Conservation (phyloP, 2,113 vertebrate species). For the Boleophthalmus pectinirostris region DNA sequence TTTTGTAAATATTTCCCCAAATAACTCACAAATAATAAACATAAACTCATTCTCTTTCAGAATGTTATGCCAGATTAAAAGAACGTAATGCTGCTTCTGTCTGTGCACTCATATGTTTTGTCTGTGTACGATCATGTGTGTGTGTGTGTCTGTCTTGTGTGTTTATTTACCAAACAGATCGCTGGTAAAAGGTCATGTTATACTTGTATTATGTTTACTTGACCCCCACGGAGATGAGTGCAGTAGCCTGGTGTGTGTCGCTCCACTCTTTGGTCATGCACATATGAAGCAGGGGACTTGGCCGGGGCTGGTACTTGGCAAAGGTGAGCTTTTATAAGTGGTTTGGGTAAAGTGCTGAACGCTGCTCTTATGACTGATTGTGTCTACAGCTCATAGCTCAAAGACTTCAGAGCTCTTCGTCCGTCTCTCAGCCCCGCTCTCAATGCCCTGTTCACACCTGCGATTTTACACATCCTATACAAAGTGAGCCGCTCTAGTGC, state of each 20-base stretch:
- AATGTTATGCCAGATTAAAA: neutral
- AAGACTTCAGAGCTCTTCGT: constrained; percentile 46
- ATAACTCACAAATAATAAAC: neutral
- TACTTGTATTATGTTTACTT: constrained; percentile 21
- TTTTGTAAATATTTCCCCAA: neutral
- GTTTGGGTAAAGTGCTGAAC: constrained; percentile 45
- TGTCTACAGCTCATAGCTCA: constrained; percentile 13
- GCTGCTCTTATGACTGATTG: constrained; percentile 19
- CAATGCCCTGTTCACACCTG: constrained; percentile 8
- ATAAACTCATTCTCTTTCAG: neutral
- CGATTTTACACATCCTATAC: neutral
- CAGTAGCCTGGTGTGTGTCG: neutral
- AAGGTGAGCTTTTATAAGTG: constrained; percentile 31
- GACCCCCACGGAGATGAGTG: constrained; percentile 8
- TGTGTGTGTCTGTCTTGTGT: no score
- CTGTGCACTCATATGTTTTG: constrained; percentile 28
- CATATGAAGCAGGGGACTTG: neutral
- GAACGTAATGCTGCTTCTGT: neutral
- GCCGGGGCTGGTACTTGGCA: constrained; percentile 14
- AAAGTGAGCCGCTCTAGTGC: neutral
- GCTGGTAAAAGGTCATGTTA: constrained; percentile 24
- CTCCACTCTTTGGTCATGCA: constrained; percentile 4
- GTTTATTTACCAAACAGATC: constrained; percentile 38
- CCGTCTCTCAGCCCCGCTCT: neutral
- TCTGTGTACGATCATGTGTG: constrained; percentile 8